These are phyloP conservation scores for Epinephelus cyanopodus DNA, from an alignment of 2,113 vertebrate genomes.

Conservation along the genomic window DNA sequence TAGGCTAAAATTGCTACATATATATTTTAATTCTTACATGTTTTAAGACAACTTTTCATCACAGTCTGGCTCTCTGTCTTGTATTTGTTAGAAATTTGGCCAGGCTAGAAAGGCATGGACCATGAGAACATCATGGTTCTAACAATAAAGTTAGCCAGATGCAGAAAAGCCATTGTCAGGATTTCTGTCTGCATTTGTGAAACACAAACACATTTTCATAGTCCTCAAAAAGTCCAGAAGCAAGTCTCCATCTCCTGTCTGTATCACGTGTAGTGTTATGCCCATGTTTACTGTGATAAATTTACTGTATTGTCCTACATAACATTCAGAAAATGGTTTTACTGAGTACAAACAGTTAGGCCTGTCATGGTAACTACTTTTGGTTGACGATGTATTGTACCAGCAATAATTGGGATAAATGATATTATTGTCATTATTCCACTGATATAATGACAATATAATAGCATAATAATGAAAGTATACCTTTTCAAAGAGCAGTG, in stretches of 20 bases:
- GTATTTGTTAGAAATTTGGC: not conserved
- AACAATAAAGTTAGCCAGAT: not conserved
- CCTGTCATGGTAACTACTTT: too few relatives aligned
- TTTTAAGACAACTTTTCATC: not conserved
- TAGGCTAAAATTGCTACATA: not conserved
- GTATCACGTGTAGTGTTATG: not conserved
- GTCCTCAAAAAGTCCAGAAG: not conserved
- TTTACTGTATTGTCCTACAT: not conserved
- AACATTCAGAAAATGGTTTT: not conserved
- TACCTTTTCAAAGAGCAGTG: too few relatives aligned
- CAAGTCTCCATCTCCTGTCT: not conserved
- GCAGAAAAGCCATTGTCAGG: not conserved
- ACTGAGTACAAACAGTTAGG: not conserved
- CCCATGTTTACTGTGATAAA: not conserved
- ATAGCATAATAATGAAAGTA: too few relatives aligned
- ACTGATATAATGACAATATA: too few relatives aligned
- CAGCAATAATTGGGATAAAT: too few relatives aligned
- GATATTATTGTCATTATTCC: too few relatives aligned
- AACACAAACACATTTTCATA: not conserved
- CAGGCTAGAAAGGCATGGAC: not conserved
- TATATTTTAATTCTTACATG: not conserved
- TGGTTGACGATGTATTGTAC: too few relatives aligned
- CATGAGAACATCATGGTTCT: not conserved
- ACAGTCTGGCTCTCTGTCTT: not conserved
- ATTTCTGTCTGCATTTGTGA: conserved; percentile 6